Evolutionary conservation across 2,888 invertebrate genomes (phyloP), one percentile per base, ranked within the genome.

Genomic region (Amblyjoppa fuscipennis): DNA sequence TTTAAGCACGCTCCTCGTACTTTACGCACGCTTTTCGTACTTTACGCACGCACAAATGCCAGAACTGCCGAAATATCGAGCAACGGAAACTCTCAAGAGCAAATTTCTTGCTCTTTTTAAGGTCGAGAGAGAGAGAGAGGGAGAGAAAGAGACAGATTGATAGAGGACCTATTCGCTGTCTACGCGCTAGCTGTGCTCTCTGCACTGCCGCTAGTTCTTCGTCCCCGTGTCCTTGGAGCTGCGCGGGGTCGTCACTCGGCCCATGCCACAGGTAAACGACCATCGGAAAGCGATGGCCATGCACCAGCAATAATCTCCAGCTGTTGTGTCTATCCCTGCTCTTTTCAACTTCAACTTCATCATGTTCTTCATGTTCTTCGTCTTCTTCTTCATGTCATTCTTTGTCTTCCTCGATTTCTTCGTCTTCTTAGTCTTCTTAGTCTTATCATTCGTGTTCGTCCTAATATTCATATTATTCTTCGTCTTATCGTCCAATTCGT

Each of bases 201-300:
- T 13, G 45, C 45, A 45, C 13, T 45, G 45, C 45, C 45, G 45
- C 45, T 45, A 45, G 45, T 45, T 13, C 45, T 45, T 31, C 16
- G 16, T 61, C 31, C n/a, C 88, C 90, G 91, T 93, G 94, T 92
- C 94, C 94, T 94, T 94, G 94, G 93, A 92, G 90, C 92, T 28
- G 92, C 93, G 93, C 93, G 92, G 93, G 94, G 93, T 94, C 94
- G 93, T 94, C 93, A 94, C 92, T 92, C 93, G 92, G 91, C 91
- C 91, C 89, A 89, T 90, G 90, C 88, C 88, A 86, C 92, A 88
- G 93, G 94, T 94, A 94, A 94, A 94, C 93, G 94, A 94, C 94
- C 94, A 94, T 91, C 90, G 90, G 85, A 49, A 82, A 85, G 68
- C 77, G 77, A 51, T 76, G 81, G 81, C 74, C 49, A 69, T 28